Base-by-base conservation (phyloP, 2,888 invertebrate species). In the Ornithoptera priamus region DNA sequence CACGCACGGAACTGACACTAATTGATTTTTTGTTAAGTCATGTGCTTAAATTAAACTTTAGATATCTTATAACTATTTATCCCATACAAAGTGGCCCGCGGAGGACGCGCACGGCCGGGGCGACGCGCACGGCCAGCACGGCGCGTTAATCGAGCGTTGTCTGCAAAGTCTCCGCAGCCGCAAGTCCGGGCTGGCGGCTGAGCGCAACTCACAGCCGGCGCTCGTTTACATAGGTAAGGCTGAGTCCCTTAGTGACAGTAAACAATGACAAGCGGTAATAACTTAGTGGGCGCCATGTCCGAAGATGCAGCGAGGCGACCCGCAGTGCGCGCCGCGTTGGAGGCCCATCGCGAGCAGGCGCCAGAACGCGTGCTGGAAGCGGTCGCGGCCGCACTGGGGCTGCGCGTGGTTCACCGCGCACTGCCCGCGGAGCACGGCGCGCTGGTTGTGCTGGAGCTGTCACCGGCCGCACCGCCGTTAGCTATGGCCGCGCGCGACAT, bases 71-170 rank as follows among this genome's bases (percentile, higher is more conserved):
- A 39, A 39, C 39, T 10, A 39, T 1, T 39, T 39, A 7, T 39
- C 10, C 8, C 8, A 39, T 39, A 30, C 30, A 30, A 3, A 30
- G 30, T 30, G 46, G 46, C 10, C 12, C 46, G 46, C 2, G 46
- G 10, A 2, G 2, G 10, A 18, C 50, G 17, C 17, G 12, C 50
- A 17, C 50, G 50, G 50, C 50, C 24, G 4, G 50, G 17, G 1
- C 50, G 50, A 7, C 50, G 17, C 10, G 50, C 17, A 1, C 4
- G 50, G 89, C 53, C 86, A 85, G 70, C 83, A 82, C 77, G 88
- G 86, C 76, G 81, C 80, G 72, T 84, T 82, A 15, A 85, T 87
- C 87, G 83, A 84, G 74, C 84, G 87, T 46, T 39, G 39, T 39
- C 50, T 50, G 50, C 50, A 39, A 39, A 39, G 8, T 10, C 39